Evolutionary conservation across 2,797 vertebrate genomes (phyloP), one percentile per base, ranked within the genome.

Genomic region (Pseudochaenichthys georgianus): DNA sequence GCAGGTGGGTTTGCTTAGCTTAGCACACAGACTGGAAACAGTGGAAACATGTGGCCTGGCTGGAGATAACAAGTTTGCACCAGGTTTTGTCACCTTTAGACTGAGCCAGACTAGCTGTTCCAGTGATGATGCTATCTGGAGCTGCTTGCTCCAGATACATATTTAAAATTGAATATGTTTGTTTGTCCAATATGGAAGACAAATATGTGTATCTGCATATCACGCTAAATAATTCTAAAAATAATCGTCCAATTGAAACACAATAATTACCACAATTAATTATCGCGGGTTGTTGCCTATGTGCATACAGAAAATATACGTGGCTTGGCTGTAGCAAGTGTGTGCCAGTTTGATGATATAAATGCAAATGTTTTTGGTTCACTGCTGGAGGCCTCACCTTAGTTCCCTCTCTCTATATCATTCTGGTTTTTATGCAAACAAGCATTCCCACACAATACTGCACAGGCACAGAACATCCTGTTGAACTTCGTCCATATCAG

Each of bases 381-480:
- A 28, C 38, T n/a, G 28, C 48, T 23, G 17, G 1, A n/a, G 23
- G 34, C 48, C 42, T 68, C 23, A 9, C 67, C 31, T 31, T 9
- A 17, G 10, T 8, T 17, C 19, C 0, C 46, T 5, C 17, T 17
- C 13, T 59, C 23, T 50, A 10, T 31, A 2, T 34, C 54, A 11
- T 9, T 67, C 67, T 52, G 15, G 21, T 48, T 85, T 70, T 58
- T 59, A 50, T 57, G 15, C 64, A 81, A 71, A 81, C 81, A 81
- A 74, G 19, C 46, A 58, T 69, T 41, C 0, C 51, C 47, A 52
- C 43, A n/a, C 67, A 75, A 50, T 43, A 42, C 9, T 5, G 57
- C 51, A 31, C 61, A 34, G 64, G 53, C 8, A 65, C 16, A 50
- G 13, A 64, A 65, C 57, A 70, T 67, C 77, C 79, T 82, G 79